phyloP scores from a whole-genome alignment of 2,113 vertebrate species.

The Hyperopisus bebe region DNA sequence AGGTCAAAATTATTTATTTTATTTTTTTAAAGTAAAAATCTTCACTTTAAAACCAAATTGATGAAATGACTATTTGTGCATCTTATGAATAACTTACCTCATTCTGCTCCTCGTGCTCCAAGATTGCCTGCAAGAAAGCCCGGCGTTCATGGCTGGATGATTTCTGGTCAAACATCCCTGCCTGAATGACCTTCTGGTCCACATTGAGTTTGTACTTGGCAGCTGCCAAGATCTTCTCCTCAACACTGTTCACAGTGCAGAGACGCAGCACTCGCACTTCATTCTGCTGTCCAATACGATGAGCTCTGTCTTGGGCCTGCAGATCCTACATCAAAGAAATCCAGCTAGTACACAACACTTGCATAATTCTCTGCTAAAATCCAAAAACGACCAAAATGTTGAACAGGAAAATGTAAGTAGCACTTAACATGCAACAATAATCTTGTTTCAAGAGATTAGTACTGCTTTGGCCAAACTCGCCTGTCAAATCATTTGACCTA shows the following conservation, averaged over 20 bases:
- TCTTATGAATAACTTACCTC: conserved; percentile 58
- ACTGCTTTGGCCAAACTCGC: background rate
- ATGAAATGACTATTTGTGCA: background rate
- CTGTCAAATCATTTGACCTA: background rate
- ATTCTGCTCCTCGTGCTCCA: conserved; percentile 84
- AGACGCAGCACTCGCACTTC: conserved; percentile 78
- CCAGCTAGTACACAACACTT: background rate
- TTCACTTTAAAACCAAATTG: background rate
- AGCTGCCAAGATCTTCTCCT: conserved; percentile 82
- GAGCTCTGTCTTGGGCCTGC: conserved; percentile 80
- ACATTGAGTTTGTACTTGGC: conserved; percentile 85
- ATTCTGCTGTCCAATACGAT: conserved; percentile 81
- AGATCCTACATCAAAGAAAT: conserved; percentile 61
- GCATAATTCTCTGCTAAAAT: background rate
- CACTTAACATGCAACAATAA: background rate
- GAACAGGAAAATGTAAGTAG: background rate
- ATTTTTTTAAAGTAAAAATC: background rate
- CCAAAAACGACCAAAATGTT: background rate
- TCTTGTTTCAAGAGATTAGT: background rate
- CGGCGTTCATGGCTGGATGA: conserved; percentile 80
- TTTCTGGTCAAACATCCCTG: conserved; percentile 87
- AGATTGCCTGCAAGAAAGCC: conserved; percentile 77
- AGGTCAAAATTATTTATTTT: too few species aligned
- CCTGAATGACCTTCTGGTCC: conserved; percentile 85
- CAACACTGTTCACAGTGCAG: conserved; percentile 83